These are phyloP conservation scores for Spialia ferax DNA, from an alignment of 2,888 invertebrate species.

Conservation along the genomic window DNA sequence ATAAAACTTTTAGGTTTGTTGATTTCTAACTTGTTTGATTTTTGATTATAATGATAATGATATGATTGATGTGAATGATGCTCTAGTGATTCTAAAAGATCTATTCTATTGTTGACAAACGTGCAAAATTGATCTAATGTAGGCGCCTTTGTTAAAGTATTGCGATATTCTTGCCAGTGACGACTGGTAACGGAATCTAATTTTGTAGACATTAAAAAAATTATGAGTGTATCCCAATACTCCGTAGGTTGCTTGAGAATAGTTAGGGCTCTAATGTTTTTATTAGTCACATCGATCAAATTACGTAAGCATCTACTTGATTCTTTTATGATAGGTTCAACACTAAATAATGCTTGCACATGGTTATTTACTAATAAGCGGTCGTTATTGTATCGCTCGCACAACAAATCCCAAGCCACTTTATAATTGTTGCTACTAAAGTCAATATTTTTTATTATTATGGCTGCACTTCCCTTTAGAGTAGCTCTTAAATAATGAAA, in stretches of 20 bases:
- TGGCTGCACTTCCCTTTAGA: slow-evolving; percentile 41
- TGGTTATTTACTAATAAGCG: slow-evolving; percentile 37
- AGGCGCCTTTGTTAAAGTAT: slow-evolving; percentile 8
- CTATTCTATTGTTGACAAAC: slow-evolving; percentile 9
- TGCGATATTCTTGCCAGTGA: slow-evolving; percentile 42
- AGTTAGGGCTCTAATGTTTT: slow-evolving; percentile 41
- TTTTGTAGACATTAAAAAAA: slow-evolving; percentile 38
- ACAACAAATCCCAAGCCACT: slow-evolving; percentile 41
- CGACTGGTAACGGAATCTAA: slow-evolving; percentile 31
- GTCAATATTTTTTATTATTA: slow-evolving; percentile 42
- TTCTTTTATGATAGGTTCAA: slow-evolving; percentile 24
- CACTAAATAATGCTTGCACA: slow-evolving; percentile 27
- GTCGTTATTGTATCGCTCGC: slow-evolving; percentile 41
- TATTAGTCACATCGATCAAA: slow-evolving; percentile 16
- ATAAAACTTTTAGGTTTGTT: slow-evolving; percentile 26
- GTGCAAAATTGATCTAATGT: slow-evolving; percentile 15
- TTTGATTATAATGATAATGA: background rate
- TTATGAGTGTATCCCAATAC: slow-evolving; percentile 27
- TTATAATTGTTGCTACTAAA: slow-evolving; percentile 39
- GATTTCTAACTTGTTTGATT: background rate
- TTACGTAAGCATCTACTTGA: slow-evolving; percentile 13
- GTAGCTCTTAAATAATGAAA: slow-evolving; percentile 43
- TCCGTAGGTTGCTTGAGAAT: slow-evolving; percentile 28
- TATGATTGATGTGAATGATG: slow-evolving; percentile 10
- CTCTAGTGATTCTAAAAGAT: slow-evolving; percentile 40